These are phyloP conservation scores for Acrobasis consociella DNA, from an alignment of 2,888 invertebrate species.

Conservation along the genomic window DNA sequence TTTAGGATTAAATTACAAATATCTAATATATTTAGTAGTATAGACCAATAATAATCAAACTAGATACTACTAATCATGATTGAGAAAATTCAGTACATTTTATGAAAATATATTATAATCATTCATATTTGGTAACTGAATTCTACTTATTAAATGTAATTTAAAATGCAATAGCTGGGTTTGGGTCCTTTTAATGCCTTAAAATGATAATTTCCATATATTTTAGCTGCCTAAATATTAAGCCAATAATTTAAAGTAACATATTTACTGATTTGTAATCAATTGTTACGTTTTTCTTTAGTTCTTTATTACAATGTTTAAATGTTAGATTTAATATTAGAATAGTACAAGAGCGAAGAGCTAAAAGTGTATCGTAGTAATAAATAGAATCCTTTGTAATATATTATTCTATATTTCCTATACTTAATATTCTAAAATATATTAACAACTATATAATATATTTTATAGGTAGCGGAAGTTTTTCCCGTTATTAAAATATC, in stretches of 20 bases:
- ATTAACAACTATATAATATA: slow-evolving; percentile 29
- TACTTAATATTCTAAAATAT: slow-evolving; percentile 16
- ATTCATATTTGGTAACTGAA: slow-evolving; percentile 57
- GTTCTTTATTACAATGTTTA: slow-evolving; percentile 7
- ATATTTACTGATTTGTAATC: slow-evolving; percentile 16
- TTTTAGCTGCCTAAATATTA: slow-evolving; percentile 16
- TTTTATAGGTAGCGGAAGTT: slow-evolving; percentile 39
- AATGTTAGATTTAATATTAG: slow-evolving; percentile 29
- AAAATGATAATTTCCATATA: slow-evolving; percentile 35
- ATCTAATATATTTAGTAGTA: no score
- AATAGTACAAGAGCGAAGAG: slow-evolving; percentile 52
- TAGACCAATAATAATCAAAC: no score
- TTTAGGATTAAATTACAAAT: no score
- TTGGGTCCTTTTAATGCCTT: slow-evolving; percentile 59
- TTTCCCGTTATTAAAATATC: slow-evolving; percentile 36
- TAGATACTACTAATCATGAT: no score
- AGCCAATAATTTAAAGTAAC: neutral
- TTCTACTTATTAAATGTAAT: slow-evolving; percentile 28
- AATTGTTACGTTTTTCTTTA: slow-evolving; percentile 11
- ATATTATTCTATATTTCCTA: slow-evolving; percentile 38
- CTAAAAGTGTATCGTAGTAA: slow-evolving; percentile 75
- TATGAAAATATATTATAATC: slow-evolving; percentile 32
- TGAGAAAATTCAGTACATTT: no score
- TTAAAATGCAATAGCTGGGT: slow-evolving; percentile 64
- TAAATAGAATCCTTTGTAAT: slow-evolving; percentile 61